Conservation (phyloP, 2,797 vertebrate species). For the Poeciliopsis presidionis region DNA sequence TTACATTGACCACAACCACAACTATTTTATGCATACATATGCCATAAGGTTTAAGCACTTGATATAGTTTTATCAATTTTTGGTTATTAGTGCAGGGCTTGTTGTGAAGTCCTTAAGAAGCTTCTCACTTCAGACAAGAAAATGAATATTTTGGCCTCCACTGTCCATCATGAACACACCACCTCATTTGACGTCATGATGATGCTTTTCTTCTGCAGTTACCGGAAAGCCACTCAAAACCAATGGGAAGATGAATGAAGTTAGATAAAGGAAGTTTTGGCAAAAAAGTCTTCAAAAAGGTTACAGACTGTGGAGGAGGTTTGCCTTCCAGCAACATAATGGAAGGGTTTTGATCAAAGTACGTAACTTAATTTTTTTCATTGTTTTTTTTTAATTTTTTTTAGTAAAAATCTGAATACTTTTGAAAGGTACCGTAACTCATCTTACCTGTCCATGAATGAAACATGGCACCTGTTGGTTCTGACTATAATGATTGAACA, state of each 20-base stretch:
- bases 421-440: background rate
- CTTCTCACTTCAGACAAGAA: background rate
- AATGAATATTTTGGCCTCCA: background rate
- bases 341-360: background rate
- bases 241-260: background rate
- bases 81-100: too few relatives aligned
- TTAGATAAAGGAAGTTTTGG: background rate
- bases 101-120: background rate
- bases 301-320: too few relatives aligned
- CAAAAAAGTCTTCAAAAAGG: background rate
- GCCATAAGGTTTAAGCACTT: background rate
- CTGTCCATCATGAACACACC: background rate
- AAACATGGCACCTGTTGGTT: background rate
- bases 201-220: background rate
- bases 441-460: background rate
- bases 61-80: background rate
- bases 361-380: background rate
- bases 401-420: background rate
- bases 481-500: background rate
- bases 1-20: background rate
- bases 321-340: background rate
- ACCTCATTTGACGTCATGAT: background rate
- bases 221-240: background rate
- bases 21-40: background rate
- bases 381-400: background rate